phyloP scores from a whole-genome alignment of 2,797 vertebrate species.

The Enteromius fasciolatus region DNA sequence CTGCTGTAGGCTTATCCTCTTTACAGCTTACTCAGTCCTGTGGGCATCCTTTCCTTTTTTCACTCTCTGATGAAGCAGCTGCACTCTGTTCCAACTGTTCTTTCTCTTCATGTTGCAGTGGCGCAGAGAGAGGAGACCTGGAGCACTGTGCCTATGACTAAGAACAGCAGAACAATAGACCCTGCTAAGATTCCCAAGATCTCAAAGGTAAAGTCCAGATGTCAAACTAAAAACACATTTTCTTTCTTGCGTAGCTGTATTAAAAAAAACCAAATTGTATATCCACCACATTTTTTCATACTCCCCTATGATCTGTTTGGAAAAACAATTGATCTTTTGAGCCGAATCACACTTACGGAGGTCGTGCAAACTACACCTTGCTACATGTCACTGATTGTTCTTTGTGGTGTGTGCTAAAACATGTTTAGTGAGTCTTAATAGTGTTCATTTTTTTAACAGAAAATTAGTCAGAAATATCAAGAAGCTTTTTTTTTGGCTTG shows the following conservation, averaged over 20 bases:
- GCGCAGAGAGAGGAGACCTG: constrained; percentile 91
- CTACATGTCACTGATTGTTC: no score
- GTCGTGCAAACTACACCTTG: background rate
- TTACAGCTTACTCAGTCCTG: constrained; percentile 36
- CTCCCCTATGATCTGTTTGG: background rate
- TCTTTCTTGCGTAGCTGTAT: background rate
- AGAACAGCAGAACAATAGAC: constrained; percentile 96
- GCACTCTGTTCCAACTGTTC: background rate
- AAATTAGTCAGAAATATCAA: background rate
- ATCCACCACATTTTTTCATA: background rate
- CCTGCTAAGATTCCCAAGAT: constrained; percentile 98
- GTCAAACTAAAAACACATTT: constrained; percentile 4
- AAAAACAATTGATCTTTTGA: background rate
- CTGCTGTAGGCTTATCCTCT: constrained; percentile 35
- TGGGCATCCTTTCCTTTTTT: constrained; percentile 7
- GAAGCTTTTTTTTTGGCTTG: background rate
- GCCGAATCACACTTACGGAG: background rate
- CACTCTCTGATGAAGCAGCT: constrained; percentile 7
- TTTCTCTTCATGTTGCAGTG: constrained; percentile 32
- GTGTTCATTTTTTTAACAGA: background rate
- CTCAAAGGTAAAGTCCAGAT: constrained; percentile 84
- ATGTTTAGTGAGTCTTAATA: background rate
- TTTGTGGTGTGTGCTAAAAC: no score
- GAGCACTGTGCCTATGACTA: constrained; percentile 96
- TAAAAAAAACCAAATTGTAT: background rate